A percentile compares a stretch with the other conserved stretches of the same genome.
Evolutionary conservation across 1,140 invertebrate species (phyloP).

Genomic region (Drosophila tropicalis): DNA sequence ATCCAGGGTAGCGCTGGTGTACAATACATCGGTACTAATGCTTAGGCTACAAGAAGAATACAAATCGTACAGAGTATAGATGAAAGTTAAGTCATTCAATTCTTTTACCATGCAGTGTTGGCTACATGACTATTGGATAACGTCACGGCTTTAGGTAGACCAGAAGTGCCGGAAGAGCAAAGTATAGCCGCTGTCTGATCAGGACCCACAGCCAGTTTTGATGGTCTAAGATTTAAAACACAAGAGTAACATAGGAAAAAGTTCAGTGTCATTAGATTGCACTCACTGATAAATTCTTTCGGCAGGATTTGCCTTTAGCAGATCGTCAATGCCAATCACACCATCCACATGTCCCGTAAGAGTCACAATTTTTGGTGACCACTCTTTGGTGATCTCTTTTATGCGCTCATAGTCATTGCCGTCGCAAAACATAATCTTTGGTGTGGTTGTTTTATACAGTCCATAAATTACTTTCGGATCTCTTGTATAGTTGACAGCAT

Average conservation of each 20-base stretch:
- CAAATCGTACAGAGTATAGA: background rate
- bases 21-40: conserved; percentile 44
- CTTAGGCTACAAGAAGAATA: conserved; percentile 26
- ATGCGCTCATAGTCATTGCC: conserved; percentile 53
- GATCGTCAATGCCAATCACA: conserved; percentile 43
- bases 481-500: conserved; percentile 54
- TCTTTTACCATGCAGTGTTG: conserved; percentile 34
- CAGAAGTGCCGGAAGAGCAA: conserved; percentile 89
- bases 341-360: conserved; percentile 54
- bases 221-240: conserved; percentile 32
- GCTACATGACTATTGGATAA: conserved; percentile 84
- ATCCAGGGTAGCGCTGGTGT: conserved; percentile 52
- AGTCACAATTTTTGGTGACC: conserved; percentile 49
- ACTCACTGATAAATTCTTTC: conserved; percentile 53
- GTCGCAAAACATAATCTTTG: conserved; percentile 73
- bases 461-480: conserved; percentile 43
- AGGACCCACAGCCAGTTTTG: conserved; percentile 23
- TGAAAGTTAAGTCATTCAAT: rapidly evolving
- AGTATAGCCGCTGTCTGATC: conserved; percentile 73
- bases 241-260: too few species aligned
- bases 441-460: conserved; percentile 55
- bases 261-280: too few species aligned
- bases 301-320: conserved; percentile 36
- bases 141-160: conserved; percentile 90
- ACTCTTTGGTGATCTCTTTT: conserved; percentile 45